These are phyloP conservation scores for Hymenopus coronatus DNA, from an alignment of 2,888 invertebrate species.

Conservation along the genomic window DNA sequence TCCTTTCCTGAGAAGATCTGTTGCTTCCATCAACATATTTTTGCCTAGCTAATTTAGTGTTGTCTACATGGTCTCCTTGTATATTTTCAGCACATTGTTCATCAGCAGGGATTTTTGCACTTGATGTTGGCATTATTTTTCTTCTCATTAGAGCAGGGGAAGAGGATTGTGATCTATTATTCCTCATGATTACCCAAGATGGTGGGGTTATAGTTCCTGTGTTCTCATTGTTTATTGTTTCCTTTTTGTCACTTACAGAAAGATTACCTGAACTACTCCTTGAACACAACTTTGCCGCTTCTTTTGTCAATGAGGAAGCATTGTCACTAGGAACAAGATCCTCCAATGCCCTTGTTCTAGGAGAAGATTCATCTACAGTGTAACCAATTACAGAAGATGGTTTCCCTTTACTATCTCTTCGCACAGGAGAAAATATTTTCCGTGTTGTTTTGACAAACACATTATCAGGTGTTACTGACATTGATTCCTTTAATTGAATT, in stretches of 20 bases:
- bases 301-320: background rate
- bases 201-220: background rate
- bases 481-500: too few relatives aligned
- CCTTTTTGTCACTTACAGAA: too few relatives aligned
- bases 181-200: constrained; percentile 32
- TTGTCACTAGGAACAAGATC: too few relatives aligned
- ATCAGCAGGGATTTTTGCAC: background rate
- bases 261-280: too few relatives aligned
- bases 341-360: background rate
- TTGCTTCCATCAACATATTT: background rate
- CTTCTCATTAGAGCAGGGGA: constrained; percentile 37
- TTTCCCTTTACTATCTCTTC: constrained; percentile 55
- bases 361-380: constrained; percentile 47
- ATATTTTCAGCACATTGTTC: too few relatives aligned
- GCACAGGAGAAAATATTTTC: constrained; percentile 73
- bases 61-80: too few relatives aligned
- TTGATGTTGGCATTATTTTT: background rate
- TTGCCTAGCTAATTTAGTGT: background rate
- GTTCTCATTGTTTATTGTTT: background rate
- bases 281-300: background rate
- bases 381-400: constrained; percentile 54
- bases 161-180: constrained; percentile 36
- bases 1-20: background rate
- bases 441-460: constrained; percentile 77
- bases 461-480: constrained; percentile 48